Conservation (phyloP, 2,797 vertebrate species). For the Ciconia nigra region DNA sequence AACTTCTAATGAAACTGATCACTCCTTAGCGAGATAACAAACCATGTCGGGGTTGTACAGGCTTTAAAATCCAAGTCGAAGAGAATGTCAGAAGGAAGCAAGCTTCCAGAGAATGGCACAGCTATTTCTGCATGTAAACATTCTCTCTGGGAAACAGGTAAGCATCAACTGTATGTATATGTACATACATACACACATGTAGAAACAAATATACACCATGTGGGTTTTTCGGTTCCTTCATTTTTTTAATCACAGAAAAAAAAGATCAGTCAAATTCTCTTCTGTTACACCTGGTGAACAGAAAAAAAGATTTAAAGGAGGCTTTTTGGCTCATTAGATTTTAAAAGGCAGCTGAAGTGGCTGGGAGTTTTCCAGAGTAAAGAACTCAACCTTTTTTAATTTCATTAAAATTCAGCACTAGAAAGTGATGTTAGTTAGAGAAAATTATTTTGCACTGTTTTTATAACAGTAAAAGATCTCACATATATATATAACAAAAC, state of each 20-base stretch:
- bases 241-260: not conserved
- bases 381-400: not conserved
- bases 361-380: not conserved
- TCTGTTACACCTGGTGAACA: not conserved
- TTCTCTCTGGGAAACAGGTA: not conserved
- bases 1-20: constrained; percentile 22
- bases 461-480: not conserved
- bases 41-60: not conserved
- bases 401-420: not conserved
- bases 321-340: not conserved
- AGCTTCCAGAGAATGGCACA: not conserved
- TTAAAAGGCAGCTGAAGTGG: not conserved
- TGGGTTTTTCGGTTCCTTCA: not conserved
- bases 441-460: not conserved
- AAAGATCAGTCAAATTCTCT: not conserved
- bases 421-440: not conserved
- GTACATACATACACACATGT: accelerated
- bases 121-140: not conserved
- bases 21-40: not conserved
- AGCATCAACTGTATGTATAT: not conserved
- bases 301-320: not conserved
- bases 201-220: not conserved
- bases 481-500: not conserved
- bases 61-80: not conserved
- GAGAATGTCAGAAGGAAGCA: not conserved